These are phyloP conservation scores for Nezara viridula DNA, from an alignment of 2,888 invertebrate species.

Conservation along the genomic window DNA sequence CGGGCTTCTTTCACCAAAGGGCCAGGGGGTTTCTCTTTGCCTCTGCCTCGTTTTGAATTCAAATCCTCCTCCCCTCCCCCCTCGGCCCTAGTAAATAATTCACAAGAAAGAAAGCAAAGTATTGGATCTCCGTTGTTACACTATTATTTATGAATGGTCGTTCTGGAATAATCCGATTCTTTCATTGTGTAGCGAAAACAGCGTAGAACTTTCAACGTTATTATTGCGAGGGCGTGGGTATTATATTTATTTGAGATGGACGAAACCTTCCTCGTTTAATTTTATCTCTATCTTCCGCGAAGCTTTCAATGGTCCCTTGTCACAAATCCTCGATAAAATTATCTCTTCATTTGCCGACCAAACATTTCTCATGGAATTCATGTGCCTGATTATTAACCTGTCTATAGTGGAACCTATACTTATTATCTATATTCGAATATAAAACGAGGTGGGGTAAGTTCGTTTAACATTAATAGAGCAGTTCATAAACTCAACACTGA, in stretches of 20 bases:
- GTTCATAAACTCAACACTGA: too few relatives aligned
- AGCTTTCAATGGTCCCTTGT: too few relatives aligned
- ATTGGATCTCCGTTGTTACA: background rate
- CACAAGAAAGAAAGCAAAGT: background rate
- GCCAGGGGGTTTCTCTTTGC: conserved; percentile 5
- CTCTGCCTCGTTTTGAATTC: conserved; percentile 15
- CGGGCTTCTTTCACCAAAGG: background rate
- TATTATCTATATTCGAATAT: too few relatives aligned
- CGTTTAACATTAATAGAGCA: too few relatives aligned
- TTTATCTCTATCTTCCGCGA: too few relatives aligned
- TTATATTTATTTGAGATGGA: background rate
- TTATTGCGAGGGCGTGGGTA: background rate
- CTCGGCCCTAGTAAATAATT: background rate
- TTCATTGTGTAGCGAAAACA: background rate
- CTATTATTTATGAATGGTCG: background rate
- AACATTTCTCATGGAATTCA: too few relatives aligned
- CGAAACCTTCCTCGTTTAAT: too few relatives aligned
- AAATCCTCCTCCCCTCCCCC: background rate
- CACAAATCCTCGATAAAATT: too few relatives aligned
- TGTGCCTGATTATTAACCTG: too few relatives aligned
- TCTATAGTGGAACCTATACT: too few relatives aligned
- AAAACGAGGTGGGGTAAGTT: too few relatives aligned
- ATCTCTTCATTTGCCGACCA: too few relatives aligned
- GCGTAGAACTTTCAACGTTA: background rate
- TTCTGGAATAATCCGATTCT: background rate